phyloP scores from a whole-genome alignment of 2,888 invertebrate genomes.

The Thera britannica region DNA sequence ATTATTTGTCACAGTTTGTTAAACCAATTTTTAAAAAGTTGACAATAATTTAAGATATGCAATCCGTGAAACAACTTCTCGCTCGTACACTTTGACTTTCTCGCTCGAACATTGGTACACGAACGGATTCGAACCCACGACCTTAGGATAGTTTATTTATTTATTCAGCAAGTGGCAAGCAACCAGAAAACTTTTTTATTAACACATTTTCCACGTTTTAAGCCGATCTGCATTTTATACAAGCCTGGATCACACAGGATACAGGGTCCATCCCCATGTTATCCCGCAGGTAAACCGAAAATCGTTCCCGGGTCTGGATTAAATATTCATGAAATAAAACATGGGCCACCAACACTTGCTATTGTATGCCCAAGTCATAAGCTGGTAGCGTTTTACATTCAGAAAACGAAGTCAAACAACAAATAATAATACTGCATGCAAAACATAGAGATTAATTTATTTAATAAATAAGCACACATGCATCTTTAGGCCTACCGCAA shows the following conservation, averaged over 20 bases:
- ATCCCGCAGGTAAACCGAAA: slow-evolving; percentile 50
- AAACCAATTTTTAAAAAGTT: too few relatives aligned
- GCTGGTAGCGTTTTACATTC: background rate
- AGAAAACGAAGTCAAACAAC: background rate
- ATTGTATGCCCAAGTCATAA: slow-evolving; percentile 24
- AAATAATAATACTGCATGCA: background rate
- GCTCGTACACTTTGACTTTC: too few relatives aligned
- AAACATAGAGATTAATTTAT: too few relatives aligned
- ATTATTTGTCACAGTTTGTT: too few relatives aligned
- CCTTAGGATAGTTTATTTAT: too few relatives aligned
- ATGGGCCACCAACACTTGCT: slow-evolving; percentile 34
- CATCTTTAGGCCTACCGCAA: too few relatives aligned
- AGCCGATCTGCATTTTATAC: slow-evolving; percentile 22
- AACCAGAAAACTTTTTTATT: slow-evolving; percentile 12
- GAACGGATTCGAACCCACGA: too few relatives aligned
- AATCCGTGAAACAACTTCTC: too few relatives aligned
- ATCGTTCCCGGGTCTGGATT: slow-evolving; percentile 58
- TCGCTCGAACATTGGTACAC: too few relatives aligned
- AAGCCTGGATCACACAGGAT: slow-evolving; percentile 22
- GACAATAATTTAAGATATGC: too few relatives aligned
- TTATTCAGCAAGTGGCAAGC: background rate
- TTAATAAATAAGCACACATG: too few relatives aligned
- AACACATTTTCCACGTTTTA: slow-evolving; percentile 15
- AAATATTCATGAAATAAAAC: slow-evolving; percentile 70
- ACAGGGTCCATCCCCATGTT: slow-evolving; percentile 35